Conservation (phyloP, 2,888 invertebrate species). For the Amphipoea oculea region DNA sequence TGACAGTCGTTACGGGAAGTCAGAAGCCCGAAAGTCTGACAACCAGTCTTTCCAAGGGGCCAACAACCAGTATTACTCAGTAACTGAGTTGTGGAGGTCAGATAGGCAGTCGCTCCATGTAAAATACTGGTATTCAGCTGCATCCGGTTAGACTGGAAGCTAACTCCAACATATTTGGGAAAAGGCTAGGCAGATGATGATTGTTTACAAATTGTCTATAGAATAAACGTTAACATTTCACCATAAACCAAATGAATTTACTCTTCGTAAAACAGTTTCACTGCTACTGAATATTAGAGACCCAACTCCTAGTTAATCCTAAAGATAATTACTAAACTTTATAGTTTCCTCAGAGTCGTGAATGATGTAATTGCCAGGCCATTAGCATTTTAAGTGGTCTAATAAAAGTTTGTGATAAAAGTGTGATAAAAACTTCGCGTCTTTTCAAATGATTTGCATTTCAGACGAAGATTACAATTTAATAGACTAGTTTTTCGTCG, state of each 20-base stretch:
- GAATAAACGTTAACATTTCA: background rate
- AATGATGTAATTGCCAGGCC: constrained; percentile 51
- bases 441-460: constrained; percentile 60
- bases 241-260: background rate
- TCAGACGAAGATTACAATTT: constrained; percentile 45
- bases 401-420: constrained; percentile 68
- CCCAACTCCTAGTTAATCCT: constrained; percentile 20
- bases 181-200: too few species aligned
- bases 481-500: constrained; percentile 34
- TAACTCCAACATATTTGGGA: too few species aligned
- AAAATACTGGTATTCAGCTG: too few species aligned
- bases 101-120: too few species aligned
- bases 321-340: constrained; percentile 52
- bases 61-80: too few species aligned
- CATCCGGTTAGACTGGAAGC: too few species aligned
- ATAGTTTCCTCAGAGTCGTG: constrained; percentile 53
- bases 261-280: background rate
- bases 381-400: constrained; percentile 71
- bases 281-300: background rate
- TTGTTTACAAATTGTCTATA: background rate
- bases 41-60: too few species aligned
- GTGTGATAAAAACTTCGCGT: constrained; percentile 56
- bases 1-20: too few species aligned
- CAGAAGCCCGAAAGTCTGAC: too few species aligned
- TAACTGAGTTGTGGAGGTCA: too few species aligned